A percentile compares a stretch with the other conserved stretches of the same genome.
Conservation (phyloP, 2,888 invertebrate species). For the Boloria euphrosyne region DNA sequence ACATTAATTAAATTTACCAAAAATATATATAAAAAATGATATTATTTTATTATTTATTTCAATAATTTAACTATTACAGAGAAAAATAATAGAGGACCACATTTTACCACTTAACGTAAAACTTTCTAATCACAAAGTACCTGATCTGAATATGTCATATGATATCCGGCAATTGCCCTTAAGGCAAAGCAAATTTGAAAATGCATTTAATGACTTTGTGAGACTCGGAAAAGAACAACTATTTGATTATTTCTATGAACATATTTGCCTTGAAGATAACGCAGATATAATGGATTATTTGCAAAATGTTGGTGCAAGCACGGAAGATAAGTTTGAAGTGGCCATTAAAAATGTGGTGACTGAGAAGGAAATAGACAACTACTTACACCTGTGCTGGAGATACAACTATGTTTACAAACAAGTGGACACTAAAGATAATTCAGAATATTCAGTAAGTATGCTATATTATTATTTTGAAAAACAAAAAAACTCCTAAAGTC, state of each 20-base stretch:
- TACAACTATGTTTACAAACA: conserved; percentile 64
- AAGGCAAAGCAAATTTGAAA: conserved; percentile 62
- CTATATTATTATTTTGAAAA: not conserved
- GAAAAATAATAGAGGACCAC: conserved; percentile 64
- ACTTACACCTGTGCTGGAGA: conserved; percentile 71
- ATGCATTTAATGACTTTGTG: conserved; percentile 68
- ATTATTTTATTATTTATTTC: not conserved
- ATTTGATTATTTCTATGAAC: conserved; percentile 61
- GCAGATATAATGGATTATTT: conserved; percentile 59
- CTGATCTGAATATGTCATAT: conserved; percentile 65
- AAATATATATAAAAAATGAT: too few relatives aligned
- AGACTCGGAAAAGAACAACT: conserved; percentile 67
- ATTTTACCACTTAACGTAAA: conserved; percentile 62
- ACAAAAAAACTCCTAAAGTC: too few relatives aligned
- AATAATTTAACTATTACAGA: conserved; percentile 48
- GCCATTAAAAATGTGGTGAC: conserved; percentile 58
- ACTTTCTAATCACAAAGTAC: conserved; percentile 53
- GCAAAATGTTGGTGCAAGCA: conserved; percentile 63
- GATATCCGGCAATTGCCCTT: conserved; percentile 61
- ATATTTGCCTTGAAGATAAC: conserved; percentile 50
- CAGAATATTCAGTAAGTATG: conserved; percentile 42
- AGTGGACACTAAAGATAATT: conserved; percentile 48
- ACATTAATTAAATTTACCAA: too few relatives aligned
- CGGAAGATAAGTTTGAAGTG: conserved; percentile 69
- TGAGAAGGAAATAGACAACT: conserved; percentile 69